Evolutionary conservation across 2,888 invertebrate genomes (phyloP).

Genomic region (Drosophila aldrichi): DNA sequence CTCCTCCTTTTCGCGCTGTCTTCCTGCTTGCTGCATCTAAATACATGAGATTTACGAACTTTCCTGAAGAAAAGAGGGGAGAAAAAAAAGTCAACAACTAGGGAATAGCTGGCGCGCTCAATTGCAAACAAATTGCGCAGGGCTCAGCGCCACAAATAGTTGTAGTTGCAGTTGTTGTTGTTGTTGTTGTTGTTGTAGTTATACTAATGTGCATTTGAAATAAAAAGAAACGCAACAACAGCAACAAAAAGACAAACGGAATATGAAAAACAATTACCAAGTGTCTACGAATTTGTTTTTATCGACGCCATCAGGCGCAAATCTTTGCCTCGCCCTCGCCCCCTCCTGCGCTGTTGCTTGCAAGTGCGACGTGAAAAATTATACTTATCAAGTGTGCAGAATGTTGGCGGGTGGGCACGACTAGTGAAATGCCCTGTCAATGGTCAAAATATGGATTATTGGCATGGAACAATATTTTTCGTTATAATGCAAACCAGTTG

Average conservation of each 20-base stretch:
- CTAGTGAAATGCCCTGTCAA: slow-evolving; percentile 14
- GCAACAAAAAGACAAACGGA: slow-evolving; percentile 19
- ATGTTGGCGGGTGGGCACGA: not conserved
- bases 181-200: slow-evolving; percentile 15
- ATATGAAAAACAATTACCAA: slow-evolving; percentile 40
- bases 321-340: slow-evolving; percentile 3
- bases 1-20: not conserved
- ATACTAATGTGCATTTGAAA: slow-evolving; percentile 23
- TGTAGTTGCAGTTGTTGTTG: slow-evolving; percentile 26
- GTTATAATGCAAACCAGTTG: too few species aligned
- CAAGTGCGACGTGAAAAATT: slow-evolving; percentile 56
- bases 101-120: slow-evolving; percentile 44
- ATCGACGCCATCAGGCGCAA: slow-evolving; percentile 36
- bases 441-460: too few species aligned
- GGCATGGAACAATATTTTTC: too few species aligned
- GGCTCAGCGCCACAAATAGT: slow-evolving; percentile 39
- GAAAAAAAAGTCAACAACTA: slow-evolving; percentile 17
- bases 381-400: slow-evolving; percentile 21
- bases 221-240: slow-evolving; percentile 14
- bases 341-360: not conserved
- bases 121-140: slow-evolving; percentile 73
- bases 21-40: not conserved
- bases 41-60: slow-evolving; percentile 26
- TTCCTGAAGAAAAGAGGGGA: slow-evolving; percentile 15
- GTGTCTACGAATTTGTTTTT: slow-evolving; percentile 52